Conservation (phyloP, 2,888 invertebrate genomes). For the Nezara viridula region DNA sequence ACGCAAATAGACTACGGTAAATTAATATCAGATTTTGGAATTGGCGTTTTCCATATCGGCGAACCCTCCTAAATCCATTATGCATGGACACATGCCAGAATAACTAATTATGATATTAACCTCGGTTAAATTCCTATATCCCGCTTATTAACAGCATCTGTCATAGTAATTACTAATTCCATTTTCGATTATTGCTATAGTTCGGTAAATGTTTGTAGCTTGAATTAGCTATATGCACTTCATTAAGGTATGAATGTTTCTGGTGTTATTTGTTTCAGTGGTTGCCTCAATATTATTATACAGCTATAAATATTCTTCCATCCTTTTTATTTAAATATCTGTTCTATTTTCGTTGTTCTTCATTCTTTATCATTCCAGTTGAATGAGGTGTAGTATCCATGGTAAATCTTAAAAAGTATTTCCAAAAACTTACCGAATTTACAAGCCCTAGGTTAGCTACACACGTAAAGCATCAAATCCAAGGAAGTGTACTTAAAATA, state of each 20-base stretch:
- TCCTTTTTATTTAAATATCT: too few relatives aligned
- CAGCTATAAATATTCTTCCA: not conserved
- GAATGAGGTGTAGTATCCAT: too few relatives aligned
- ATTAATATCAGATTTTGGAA: not conserved
- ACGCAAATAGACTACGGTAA: not conserved
- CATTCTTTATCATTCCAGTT: too few relatives aligned
- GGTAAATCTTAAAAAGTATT: too few relatives aligned
- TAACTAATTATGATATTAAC: constrained; percentile 8
- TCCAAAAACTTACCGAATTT: too few relatives aligned
- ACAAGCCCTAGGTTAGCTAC: too few relatives aligned
- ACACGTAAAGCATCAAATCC: too few relatives aligned
- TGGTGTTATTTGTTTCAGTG: not conserved
- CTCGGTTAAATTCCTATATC: not conserved
- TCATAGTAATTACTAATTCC: not conserved
- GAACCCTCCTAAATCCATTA: not conserved
- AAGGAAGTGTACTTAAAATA: too few relatives aligned
- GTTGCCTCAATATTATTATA: not conserved
- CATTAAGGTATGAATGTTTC: not conserved
- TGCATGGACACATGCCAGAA: not conserved
- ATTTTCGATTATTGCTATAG: not conserved
- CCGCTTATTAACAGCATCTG: not conserved
- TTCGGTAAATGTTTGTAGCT: not conserved
- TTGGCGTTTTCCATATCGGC: constrained; percentile 21
- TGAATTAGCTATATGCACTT: not conserved
- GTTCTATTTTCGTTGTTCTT: too few relatives aligned